Evolutionary conservation across 2,797 vertebrate species (phyloP), one percentile per base, ranked within the genome.

Genomic region (Astyanax mexicanus): DNA sequence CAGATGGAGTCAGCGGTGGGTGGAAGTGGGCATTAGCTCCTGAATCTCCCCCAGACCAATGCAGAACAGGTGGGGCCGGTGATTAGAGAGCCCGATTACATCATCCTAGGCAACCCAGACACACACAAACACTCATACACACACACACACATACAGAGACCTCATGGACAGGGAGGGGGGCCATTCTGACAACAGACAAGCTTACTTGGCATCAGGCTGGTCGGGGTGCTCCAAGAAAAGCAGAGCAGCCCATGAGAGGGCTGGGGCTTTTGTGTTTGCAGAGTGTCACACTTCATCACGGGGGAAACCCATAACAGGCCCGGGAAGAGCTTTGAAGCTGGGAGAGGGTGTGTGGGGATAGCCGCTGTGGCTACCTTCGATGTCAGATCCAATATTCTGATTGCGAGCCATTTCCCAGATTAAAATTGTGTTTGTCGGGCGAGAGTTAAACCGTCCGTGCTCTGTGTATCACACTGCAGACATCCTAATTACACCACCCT

Each of bases 261-360:
- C 92, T 92, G 87, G 90, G 93, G 94, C 93, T 96, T 95, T 95
- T 91, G 95, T 98, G 96, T 98, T 97, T 98, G 95, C 94, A 89
- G 93, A 96, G 95, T 97, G 97, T 97, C 96, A 96, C 93, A 94
- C 94, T 96, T 93, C 94, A 97, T 97, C 96, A 97, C 89, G 90
- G 91, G 94, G 92, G 94, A 96, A 95, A 93, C 94, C 95, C 94
- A 89, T 93, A 95, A 95, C 94, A 94, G 93, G 90, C 91, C 93
- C 92, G 86, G 88, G 92, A 92, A 94, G 93, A 94, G 90, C 95
- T 98, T 96, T 96, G 93, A 95, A 96, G 91, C 93, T 83, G 74
- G 87, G 91, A 92, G 88, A 90, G 92, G 89, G 94, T 90, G 91
- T 89, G 87, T 90, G 88, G 86, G 90, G 89, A 94, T 94, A 86